Conservation (phyloP, 2,113 vertebrate species). For the Melospiza georgiana region DNA sequence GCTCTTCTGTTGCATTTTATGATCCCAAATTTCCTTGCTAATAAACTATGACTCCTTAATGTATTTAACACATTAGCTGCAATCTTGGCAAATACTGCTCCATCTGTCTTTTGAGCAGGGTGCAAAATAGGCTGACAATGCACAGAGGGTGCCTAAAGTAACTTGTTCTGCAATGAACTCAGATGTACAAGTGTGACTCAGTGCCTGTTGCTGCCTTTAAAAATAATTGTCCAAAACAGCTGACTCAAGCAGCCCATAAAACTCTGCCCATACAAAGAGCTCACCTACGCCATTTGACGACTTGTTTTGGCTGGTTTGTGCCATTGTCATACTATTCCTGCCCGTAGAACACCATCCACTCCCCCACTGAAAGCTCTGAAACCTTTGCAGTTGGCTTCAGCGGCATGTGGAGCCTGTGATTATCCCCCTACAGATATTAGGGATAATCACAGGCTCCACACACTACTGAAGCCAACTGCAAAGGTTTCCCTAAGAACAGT, state of each 20-base stretch:
- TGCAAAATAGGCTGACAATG: constrained; percentile 16
- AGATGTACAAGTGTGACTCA: not conserved
- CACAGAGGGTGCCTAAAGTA: constrained; percentile 5
- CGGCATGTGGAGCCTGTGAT: not conserved
- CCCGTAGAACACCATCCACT: not conserved
- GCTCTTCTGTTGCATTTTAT: constrained; percentile 45
- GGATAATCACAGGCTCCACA: too few relatives aligned
- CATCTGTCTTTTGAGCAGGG: not conserved
- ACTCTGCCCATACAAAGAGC: not conserved
- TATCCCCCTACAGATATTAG: not conserved
- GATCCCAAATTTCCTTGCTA: constrained; percentile 44
- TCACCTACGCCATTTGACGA: not conserved
- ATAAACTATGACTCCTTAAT: constrained; percentile 1
- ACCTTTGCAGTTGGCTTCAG: not conserved
- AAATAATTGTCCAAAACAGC: constrained; percentile 31
- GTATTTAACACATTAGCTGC: constrained; percentile 5
- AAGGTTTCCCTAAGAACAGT: not conserved
- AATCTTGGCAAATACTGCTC: not conserved
- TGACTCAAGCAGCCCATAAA: constrained; percentile 44
- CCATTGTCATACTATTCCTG: not conserved
- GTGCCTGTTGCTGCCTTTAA: not conserved
- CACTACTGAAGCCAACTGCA: too few relatives aligned
- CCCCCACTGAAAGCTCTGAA: not conserved
- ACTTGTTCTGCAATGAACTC: not conserved
- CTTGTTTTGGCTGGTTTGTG: not conserved